Evolutionary conservation across 2,888 invertebrate genomes (phyloP).

Genomic region (Melitaea athalia): DNA sequence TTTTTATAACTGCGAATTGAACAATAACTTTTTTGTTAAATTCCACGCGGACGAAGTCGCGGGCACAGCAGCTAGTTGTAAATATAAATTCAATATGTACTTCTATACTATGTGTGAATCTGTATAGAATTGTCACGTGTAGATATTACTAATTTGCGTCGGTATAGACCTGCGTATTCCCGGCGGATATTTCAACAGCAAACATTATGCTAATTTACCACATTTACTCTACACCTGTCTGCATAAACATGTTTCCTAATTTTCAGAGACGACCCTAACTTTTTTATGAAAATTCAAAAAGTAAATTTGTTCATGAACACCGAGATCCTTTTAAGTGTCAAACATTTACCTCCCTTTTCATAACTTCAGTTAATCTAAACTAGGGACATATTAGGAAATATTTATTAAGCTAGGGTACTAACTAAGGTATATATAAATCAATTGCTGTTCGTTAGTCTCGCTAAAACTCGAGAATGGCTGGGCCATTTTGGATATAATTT

Average conservation of each 20-base stretch:
- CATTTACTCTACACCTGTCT: slow-evolving; percentile 77
- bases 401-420: too few relatives aligned
- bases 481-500: too few relatives aligned
- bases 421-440: too few relatives aligned
- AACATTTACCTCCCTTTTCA: not conserved
- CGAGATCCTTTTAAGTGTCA: not conserved
- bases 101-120: not conserved
- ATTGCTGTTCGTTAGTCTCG: too few relatives aligned
- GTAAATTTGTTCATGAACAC: not conserved
- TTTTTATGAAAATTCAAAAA: slow-evolving; percentile 8
- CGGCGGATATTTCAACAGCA: slow-evolving; percentile 76
- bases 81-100: not conserved
- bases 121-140: not conserved
- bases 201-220: slow-evolving; percentile 77
- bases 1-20: too few relatives aligned
- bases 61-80: too few relatives aligned
- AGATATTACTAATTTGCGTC: not conserved
- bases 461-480: too few relatives aligned
- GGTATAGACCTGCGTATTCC: not conserved
- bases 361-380: not conserved
- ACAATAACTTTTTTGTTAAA: too few relatives aligned
- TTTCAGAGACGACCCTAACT: slow-evolving; percentile 58
- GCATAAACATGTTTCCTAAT: slow-evolving; percentile 70
- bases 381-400: too few relatives aligned
- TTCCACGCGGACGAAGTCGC: too few relatives aligned